These are phyloP conservation scores for Cyprinodon variegatus DNA, from an alignment of 2,113 vertebrate species.

Conservation along the genomic window DNA sequence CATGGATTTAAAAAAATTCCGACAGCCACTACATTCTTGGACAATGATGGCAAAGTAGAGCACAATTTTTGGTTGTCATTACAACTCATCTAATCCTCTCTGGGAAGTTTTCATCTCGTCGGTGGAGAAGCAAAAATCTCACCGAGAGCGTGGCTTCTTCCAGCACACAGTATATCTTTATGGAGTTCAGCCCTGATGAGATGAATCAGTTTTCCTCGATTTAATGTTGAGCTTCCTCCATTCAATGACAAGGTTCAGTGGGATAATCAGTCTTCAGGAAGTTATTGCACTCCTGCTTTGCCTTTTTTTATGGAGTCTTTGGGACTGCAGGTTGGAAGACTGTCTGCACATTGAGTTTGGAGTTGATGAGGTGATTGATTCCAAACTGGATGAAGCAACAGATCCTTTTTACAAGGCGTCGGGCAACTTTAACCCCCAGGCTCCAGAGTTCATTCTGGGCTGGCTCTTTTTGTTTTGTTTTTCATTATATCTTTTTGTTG, in stretches of 20 bases:
- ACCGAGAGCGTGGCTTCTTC: slow-evolving; percentile 85
- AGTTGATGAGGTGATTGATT: slow-evolving; percentile 91
- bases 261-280: slow-evolving; percentile 84
- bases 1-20: slow-evolving; percentile 53
- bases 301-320: no score
- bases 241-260: slow-evolving; percentile 90
- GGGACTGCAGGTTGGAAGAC: slow-evolving; percentile 84
- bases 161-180: slow-evolving; percentile 95
- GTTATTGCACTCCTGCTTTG: no score
- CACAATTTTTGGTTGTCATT: slow-evolving; percentile 53
- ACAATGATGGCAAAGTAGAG: slow-evolving; percentile 72
- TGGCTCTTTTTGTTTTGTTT: slow-evolving; percentile 55
- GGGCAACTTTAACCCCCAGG: slow-evolving; percentile 96
- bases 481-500: no score
- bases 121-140: slow-evolving; percentile 71
- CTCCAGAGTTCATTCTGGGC: slow-evolving; percentile 95
- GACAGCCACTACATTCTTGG: slow-evolving; percentile 59
- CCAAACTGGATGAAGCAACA: slow-evolving; percentile 79
- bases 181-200: slow-evolving; percentile 98
- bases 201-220: slow-evolving; percentile 98
- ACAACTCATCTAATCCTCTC: slow-evolving; percentile 57
- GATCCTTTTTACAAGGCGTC: slow-evolving; percentile 90
- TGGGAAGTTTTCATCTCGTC: slow-evolving; percentile 70
- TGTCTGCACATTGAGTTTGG: slow-evolving; percentile 95
- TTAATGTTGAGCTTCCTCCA: slow-evolving; percentile 97